Evolutionary conservation across 1,140 invertebrate species (phyloP), one percentile per base, ranked within the genome.

Genomic region (Drosophila punjabiensis): DNA sequence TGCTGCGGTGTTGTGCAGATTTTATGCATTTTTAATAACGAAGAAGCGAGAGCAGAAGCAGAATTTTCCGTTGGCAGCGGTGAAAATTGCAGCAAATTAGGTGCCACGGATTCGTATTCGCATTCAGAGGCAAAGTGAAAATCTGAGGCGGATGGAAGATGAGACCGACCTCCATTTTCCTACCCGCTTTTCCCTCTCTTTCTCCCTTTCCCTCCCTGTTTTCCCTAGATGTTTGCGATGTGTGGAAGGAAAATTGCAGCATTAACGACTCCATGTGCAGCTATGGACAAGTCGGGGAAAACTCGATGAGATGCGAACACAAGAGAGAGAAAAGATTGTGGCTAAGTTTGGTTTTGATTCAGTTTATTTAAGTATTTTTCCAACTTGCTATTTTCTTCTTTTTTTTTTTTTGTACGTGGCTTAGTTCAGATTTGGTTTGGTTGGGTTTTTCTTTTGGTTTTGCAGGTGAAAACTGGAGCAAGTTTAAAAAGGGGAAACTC

Each of bases 51-150:
- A 18, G 61, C 58, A 61, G 59, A 20, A 63, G 43, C 50, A 73
- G 67, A 69, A 78, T 70, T 79, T 89, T 63, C 64, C 61, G 56
- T 61, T 71, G 64, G 64, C 60, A 61, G 69, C 75, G 85, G 85
- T 85, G 86, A 85, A 88, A 88, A 88, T 85, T 85, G 86, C 48
- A 60, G 78, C 64, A 90, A 88, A 88, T 88, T 88, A 88, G 81
- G 63, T 88, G 79, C 69, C 78, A 71, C 63, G 71, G 60, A 77
- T 76, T 78, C 71, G 39, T 33, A 43, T 73, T 74, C 71, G 39
- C 39, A 43, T 73, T 74, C 68, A 4, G 69, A 37, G 59, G 30
- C 33, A 33, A 18, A 66, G 20, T 30, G 43, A 24, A 37, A 75
- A 18, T 20, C 39, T 60, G 30, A 37, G 68, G 30, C n/a, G 55